Conservation (phyloP, 2,797 vertebrate genomes). For the Crocodylus rhombifer region DNA sequence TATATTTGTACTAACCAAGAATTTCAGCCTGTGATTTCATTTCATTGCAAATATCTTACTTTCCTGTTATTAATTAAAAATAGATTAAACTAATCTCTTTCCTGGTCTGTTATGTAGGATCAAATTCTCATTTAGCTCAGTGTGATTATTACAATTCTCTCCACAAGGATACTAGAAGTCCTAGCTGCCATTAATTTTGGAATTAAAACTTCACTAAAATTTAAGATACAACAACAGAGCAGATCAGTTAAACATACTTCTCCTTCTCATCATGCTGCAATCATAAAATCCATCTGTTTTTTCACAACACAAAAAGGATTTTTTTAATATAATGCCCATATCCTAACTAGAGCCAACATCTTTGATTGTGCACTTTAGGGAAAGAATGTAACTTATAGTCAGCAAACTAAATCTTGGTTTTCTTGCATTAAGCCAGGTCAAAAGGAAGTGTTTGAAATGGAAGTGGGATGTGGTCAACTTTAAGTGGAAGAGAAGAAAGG, state of each 20-base stretch:
- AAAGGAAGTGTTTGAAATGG: not conserved
- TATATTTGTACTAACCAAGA: not conserved
- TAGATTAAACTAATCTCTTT: not conserved
- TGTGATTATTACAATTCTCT: not conserved
- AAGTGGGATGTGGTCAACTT: not conserved
- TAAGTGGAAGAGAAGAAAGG: not conserved
- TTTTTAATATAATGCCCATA: not conserved
- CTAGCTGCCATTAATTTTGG: constrained; percentile 8
- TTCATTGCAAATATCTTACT: not conserved
- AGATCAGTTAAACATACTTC: not conserved
- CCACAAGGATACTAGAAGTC: not conserved
- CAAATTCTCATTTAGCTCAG: not conserved
- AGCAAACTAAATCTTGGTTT: not conserved
- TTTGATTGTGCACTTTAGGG: not conserved
- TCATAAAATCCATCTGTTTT: not conserved
- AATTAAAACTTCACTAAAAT: not conserved
- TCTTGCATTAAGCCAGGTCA: not conserved
- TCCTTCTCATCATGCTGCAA: not conserved
- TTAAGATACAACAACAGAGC: not conserved
- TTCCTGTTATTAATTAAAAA: constrained; percentile 24
- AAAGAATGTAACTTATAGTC: not conserved
- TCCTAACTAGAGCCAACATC: not conserved
- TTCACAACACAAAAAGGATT: not conserved
- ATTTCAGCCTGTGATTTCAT: not conserved
- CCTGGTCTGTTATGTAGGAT: not conserved